These are phyloP conservation scores for Meloidogyne exigua DNA, from an alignment of 1,140 invertebrate genomes.

Conservation along the genomic window DNA sequence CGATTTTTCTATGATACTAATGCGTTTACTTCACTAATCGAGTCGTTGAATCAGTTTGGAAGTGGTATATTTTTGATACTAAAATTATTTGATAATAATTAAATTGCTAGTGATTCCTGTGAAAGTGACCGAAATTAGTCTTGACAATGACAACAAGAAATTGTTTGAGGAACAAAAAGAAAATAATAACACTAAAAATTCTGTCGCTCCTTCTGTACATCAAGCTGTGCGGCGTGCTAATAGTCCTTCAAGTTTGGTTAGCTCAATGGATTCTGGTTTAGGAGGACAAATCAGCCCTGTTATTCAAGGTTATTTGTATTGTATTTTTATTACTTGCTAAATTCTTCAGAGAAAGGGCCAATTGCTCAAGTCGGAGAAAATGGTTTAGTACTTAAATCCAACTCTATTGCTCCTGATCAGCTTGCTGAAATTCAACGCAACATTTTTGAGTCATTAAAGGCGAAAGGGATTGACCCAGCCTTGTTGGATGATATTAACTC, in stretches of 20 bases:
- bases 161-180: background rate
- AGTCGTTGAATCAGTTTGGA: slow-evolving; percentile 23
- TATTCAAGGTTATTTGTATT: slow-evolving; percentile 32
- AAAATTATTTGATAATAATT: background rate
- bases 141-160: slow-evolving; percentile 11
- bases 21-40: slow-evolving; percentile 25
- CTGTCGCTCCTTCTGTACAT: background rate
- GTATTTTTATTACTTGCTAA: background rate
- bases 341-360: slow-evolving; percentile 46
- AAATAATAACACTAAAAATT: background rate
- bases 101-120: background rate
- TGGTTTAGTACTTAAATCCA: slow-evolving; percentile 55
- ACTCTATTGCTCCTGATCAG: slow-evolving; percentile 55
- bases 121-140: background rate
- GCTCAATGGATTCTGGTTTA: slow-evolving; percentile 55
- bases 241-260: slow-evolving; percentile 54
- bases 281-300: slow-evolving; percentile 49
- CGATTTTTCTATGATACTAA: slow-evolving; percentile 32
- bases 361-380: slow-evolving; percentile 42
- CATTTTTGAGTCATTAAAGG: slow-evolving; percentile 37
- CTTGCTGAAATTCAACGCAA: slow-evolving; percentile 53
- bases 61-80: background rate
- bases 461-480: slow-evolving; percentile 43
- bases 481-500: slow-evolving; percentile 32
- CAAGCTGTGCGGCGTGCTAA: slow-evolving; percentile 48